Evolutionary conservation across 2,113 vertebrate genomes (phyloP).

Genomic region (Entomyzon cyanotis): DNA sequence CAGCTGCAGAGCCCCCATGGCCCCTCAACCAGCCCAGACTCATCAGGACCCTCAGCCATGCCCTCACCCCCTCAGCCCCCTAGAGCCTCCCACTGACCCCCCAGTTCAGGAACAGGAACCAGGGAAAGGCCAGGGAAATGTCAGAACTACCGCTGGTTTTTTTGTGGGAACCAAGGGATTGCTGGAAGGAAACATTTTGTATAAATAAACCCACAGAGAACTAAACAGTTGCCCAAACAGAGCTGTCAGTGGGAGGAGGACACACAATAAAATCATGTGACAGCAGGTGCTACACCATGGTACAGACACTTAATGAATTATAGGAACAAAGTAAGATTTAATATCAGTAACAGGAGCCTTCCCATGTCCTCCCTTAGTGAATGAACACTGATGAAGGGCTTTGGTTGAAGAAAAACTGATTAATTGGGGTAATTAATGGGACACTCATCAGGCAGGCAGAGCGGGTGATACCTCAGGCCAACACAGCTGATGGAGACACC

Average conservation of each 20-base stretch:
- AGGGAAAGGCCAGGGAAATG: background rate
- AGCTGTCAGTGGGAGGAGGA: background rate
- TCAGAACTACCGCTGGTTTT: background rate
- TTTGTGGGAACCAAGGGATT: background rate
- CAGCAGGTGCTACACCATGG: background rate
- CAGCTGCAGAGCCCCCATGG: rapidly evolving
- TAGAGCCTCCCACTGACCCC: rapidly evolving
- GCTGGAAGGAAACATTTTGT: background rate
- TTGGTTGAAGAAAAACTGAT: background rate
- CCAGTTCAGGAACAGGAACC: background rate
- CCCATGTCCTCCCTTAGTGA: rapidly evolving
- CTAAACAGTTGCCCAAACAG: background rate
- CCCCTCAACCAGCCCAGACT: background rate
- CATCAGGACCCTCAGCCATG: background rate
- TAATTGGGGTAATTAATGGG: background rate
- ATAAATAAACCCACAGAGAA: background rate
- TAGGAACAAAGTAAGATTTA: background rate
- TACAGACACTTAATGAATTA: background rate
- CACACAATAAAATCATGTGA: background rate
- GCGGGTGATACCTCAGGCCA: background rate
- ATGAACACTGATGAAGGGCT: background rate
- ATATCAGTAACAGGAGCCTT: background rate
- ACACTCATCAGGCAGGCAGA: background rate
- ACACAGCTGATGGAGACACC: background rate
- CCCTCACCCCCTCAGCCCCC: background rate